Evolutionary conservation across 2,113 vertebrate species (phyloP), one percentile per base, ranked within the genome.

Genomic region (Alosa alosa): DNA sequence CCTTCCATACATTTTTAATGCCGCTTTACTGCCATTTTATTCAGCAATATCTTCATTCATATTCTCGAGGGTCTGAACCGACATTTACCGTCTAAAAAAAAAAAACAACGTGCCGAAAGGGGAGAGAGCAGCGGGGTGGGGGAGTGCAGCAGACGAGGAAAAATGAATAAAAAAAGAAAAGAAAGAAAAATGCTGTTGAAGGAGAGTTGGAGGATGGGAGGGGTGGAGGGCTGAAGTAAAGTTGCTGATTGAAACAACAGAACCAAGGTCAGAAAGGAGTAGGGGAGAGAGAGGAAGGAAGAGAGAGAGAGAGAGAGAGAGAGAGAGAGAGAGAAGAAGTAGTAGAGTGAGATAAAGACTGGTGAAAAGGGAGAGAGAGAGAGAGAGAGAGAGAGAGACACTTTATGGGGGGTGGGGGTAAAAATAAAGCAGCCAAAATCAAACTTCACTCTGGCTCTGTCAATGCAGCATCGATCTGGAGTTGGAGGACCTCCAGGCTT

Each of bases 231-330:
- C n/a, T 72, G 64, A 41, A 25, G 36, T 22, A 78, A 50, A 41
- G 45, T 75, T 84, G 68, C 25, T 52, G 85, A 86, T 75, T 81
- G 11, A 81, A 81, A 60, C 82, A 39, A 25, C 52, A 49, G 83
- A 72, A 25, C 8, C 52, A 84, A 87, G 86, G 83, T 87, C 86
- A 87, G 22, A 72, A 36, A 36, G 7, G 64, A 36, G 64, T 10
- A 15, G 9, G n/a, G 15, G 8, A 36, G 64, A 36, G 64, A 72
- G 22, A 36, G 64, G 64, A 72, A 20, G 7, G 64, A 72, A 72
- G 64, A 72, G 64, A 36, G 64, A 72, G 64, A 72, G n/a, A 72
- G 25, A 68, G 60, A 64, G 60, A n/a, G 22, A n/a, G 60, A 64
- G 60, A 64, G 64, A n/a, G 8, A 36, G 64, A 36, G 64, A 72